Evolutionary conservation across 2,113 vertebrate genomes (phyloP).

Genomic region (Falcunculus frontatus): DNA sequence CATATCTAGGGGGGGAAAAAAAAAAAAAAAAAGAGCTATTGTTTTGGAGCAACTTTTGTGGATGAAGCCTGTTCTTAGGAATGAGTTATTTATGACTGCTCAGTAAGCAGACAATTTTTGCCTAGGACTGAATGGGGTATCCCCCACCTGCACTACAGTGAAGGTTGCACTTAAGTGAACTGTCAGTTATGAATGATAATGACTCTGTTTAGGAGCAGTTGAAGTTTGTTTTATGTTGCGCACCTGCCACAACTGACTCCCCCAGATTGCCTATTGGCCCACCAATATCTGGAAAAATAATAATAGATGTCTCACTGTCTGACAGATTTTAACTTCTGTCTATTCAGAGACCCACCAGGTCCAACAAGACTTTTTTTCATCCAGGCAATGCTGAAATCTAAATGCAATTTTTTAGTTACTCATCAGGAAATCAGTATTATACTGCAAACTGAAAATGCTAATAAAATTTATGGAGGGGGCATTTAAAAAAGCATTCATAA

Average conservation of each 20-base stretch:
- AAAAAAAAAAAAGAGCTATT: not conserved
- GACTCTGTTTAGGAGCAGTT: not conserved
- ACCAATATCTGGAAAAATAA: not conserved
- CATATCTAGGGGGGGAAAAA: not conserved
- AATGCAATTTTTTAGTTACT: not conserved
- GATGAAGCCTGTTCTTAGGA: not conserved
- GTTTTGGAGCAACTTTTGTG: not conserved
- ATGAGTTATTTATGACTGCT: not conserved
- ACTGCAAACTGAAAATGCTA: not conserved
- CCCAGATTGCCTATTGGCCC: not conserved
- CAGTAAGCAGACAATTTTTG: not conserved
- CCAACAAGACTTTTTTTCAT: not conserved
- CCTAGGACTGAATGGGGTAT: not conserved
- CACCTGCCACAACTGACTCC: not conserved
- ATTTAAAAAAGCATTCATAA: not conserved
- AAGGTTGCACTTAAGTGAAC: not conserved
- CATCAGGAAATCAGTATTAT: not conserved
- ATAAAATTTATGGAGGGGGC: not conserved
- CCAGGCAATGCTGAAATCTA: not conserved
- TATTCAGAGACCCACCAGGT: not conserved
- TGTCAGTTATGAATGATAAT: not conserved
- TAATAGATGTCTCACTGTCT: not conserved
- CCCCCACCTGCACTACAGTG: not conserved
- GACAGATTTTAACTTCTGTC: not conserved
- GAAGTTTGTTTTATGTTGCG: not conserved